Evolutionary conservation across 2,888 invertebrate genomes (phyloP).

Genomic region (Caradrina clavipalpis): DNA sequence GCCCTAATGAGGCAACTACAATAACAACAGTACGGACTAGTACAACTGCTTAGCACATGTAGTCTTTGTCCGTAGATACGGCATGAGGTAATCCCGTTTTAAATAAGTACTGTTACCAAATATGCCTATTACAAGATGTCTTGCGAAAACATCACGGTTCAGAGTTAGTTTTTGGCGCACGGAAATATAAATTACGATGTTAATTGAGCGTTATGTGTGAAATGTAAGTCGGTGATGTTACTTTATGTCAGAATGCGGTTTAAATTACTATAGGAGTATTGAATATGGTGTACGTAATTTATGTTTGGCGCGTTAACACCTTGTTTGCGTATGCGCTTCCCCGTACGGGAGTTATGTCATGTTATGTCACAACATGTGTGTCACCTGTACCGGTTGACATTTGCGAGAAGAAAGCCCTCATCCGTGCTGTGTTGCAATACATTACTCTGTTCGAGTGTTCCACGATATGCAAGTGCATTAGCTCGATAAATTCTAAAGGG

Average conservation of each 20-base stretch:
- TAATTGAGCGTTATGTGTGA: constrained; percentile 27
- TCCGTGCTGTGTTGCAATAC: constrained; percentile 71
- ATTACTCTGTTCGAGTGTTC: constrained; percentile 27
- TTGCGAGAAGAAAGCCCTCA: constrained; percentile 74
- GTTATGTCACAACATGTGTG: constrained; percentile 76
- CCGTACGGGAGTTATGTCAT: constrained; percentile 68
- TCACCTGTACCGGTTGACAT: constrained; percentile 81
- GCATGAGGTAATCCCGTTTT: constrained; percentile 37
- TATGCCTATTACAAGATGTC: constrained; percentile 26
- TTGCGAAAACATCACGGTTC: constrained; percentile 47
- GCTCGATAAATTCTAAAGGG: constrained; percentile 12
- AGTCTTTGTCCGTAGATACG: constrained; percentile 45
- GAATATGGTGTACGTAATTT: constrained; percentile 43
- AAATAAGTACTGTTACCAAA: constrained; percentile 42
- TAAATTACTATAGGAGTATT: constrained; percentile 22
- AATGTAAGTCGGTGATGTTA: constrained; percentile 38
- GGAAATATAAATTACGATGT: constrained; percentile 28
- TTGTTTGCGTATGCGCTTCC: constrained; percentile 62
- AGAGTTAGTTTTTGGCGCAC: constrained; percentile 28
- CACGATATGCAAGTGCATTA: constrained; percentile 36
- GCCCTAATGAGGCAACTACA: constrained; percentile 64
- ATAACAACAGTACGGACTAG: constrained; percentile 3
- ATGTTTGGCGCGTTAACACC: constrained; percentile 51
- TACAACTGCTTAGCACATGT: constrained; percentile 64
- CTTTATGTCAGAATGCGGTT: constrained; percentile 25